These are phyloP conservation scores for Gastrophryne carolinensis DNA, from an alignment of 2,797 vertebrate genomes.

Conservation along the genomic window DNA sequence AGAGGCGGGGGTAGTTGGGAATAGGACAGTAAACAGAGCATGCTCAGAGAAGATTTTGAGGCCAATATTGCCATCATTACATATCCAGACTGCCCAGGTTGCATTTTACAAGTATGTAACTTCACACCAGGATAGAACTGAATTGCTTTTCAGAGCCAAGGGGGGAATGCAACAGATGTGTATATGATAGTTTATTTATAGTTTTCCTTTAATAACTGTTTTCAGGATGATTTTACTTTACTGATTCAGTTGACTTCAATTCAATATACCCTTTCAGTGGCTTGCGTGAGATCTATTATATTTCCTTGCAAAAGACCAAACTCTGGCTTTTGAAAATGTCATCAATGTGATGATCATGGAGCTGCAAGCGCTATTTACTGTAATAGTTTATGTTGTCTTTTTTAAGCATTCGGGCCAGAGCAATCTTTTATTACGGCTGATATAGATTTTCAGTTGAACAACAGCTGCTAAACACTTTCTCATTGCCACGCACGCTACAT, in stretches of 20 bases:
- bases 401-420: constrained; percentile 41
- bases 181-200: constrained; percentile 3
- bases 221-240: background rate
- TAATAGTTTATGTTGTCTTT: constrained; percentile 48
- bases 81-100: no score
- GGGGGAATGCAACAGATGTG: background rate
- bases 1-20: no score
- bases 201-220: background rate
- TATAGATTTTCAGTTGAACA: constrained; percentile 52
- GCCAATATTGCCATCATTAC: no score
- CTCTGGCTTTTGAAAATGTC: constrained; percentile 36
- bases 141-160: background rate
- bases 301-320: constrained; percentile 30
- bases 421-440: constrained; percentile 47
- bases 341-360: constrained; percentile 36
- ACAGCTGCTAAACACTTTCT: constrained; percentile 50
- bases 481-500: constrained; percentile 44
- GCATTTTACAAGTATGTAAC: no score
- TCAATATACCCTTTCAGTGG: constrained; percentile 7
- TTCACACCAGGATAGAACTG: background rate
- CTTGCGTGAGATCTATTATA: constrained; percentile 34
- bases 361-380: constrained; percentile 32
- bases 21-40: no score
- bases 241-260: constrained; percentile 26
- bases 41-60: no score